Conservation (phyloP, 2,797 vertebrate species). For the Lates japonicus region DNA sequence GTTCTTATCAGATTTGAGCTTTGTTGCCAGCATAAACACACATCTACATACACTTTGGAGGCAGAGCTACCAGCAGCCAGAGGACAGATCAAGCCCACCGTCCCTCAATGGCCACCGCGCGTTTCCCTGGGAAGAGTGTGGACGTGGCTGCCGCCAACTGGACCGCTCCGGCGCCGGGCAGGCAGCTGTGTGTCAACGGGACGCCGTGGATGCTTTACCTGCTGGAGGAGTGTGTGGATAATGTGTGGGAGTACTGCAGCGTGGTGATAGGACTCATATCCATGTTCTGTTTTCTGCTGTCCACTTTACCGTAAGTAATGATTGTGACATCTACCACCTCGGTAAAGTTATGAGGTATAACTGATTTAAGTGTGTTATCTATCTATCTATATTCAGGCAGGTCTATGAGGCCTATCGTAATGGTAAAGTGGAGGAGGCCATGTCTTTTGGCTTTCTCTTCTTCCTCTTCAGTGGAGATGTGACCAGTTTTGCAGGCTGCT, state of each 20-base stretch:
- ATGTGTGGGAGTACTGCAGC: slow-evolving; percentile 84
- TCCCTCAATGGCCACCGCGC: slow-evolving; percentile 65
- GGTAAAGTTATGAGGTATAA: not conserved
- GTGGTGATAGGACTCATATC: slow-evolving; percentile 82
- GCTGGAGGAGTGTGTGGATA: slow-evolving; percentile 83
- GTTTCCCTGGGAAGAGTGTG: slow-evolving; percentile 63
- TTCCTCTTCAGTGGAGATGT: slow-evolving; percentile 83
- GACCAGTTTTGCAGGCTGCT: slow-evolving; percentile 81
- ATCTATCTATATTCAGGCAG: slow-evolving; percentile 67
- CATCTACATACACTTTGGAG: not conserved
- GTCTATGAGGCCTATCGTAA: slow-evolving; percentile 80
- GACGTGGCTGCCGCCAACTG: slow-evolving; percentile 62
- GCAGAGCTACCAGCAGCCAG: not conserved
- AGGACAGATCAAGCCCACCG: not conserved
- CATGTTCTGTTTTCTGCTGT: slow-evolving; percentile 86
- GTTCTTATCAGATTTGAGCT: not conserved
- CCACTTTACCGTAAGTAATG: slow-evolving; percentile 82
- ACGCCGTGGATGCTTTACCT: slow-evolving; percentile 84
- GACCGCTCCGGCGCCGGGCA: slow-evolving; percentile 41
- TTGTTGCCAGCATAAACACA: slow-evolving; percentile 10
- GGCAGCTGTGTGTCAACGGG: slow-evolving; percentile 79
- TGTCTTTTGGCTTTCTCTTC: slow-evolving; percentile 85
- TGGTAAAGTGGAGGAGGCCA: slow-evolving; percentile 82
- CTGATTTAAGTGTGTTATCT: not conserved
- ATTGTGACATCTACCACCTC: not conserved